Base-by-base conservation (phyloP, 2,113 vertebrate genomes). In the Uria lomvia region DNA sequence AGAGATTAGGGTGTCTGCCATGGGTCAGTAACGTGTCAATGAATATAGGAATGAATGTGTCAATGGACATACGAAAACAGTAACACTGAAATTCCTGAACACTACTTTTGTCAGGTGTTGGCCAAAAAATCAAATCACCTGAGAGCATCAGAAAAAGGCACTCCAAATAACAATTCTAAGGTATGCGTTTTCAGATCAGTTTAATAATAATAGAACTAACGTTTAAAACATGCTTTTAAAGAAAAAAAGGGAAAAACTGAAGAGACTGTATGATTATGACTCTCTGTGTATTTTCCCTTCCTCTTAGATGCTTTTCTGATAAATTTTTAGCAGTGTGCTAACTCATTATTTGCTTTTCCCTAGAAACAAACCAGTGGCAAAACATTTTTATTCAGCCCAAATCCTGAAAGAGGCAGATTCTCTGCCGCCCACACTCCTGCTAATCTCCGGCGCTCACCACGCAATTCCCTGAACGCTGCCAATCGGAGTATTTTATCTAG, bases 351-450 rank as follows among this genome's bases (percentile, higher is more conserved):
- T 96, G 53, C 32, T 97, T 84, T 86, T 88, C 34, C 50, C 24
- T 97, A 99, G 98, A 97, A 96, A 94, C 67, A 38, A 71, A 71
- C 29, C 62, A 88, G 78, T 45, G 86, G 92, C 21, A 88, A 91
- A 45, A 45, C 43, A 4, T 78, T 97, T 53, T 59, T 98, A 86
- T 98, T 98, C 95, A 99, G 98, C 93, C 99, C 99, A 4, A 86
- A 71, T 36, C 56, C 83, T n/a, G 85, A 43, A 26, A 97, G 80
- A 60, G 97, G 96, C 78, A 96, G 65, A 70, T 50, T 63, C 52
- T 96, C 96, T 6, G 30, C 29, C 38, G 75, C 56, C 20, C 56
- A 40, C 40, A 98, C 98, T 18, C 98, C 98, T 0, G 50, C 72
- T 34, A 98, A 95, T 40, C 94, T 55, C 38, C 84, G 16, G 40